Evolutionary conservation across 2,888 invertebrate species (phyloP).

Genomic region (Willowsia nigromaculata): DNA sequence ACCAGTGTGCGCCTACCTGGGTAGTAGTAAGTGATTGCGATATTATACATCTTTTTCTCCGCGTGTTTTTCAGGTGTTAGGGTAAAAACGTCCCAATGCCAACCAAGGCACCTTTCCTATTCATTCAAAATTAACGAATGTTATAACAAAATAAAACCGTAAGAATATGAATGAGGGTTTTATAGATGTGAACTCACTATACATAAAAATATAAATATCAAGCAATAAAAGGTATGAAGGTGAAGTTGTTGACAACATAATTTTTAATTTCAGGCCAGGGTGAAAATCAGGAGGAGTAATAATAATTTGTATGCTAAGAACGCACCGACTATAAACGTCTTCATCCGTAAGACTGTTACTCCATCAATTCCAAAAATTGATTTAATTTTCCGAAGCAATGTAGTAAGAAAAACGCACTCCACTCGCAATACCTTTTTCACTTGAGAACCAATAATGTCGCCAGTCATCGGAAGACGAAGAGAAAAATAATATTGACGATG

Average conservation of each 20-base stretch:
- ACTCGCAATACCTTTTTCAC: neutral
- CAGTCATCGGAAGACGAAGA: too few species aligned
- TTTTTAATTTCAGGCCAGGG: slow-evolving; percentile 34
- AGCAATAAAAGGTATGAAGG: neutral
- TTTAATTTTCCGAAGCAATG: slow-evolving; percentile 27
- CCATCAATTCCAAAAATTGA: neutral
- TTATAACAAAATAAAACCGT: neutral
- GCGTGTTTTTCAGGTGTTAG: neutral
- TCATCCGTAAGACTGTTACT: neutral
- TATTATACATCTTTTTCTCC: neutral
- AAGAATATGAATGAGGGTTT: neutral
- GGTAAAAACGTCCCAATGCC: neutral
- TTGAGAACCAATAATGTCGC: too few species aligned
- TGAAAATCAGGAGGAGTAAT: neutral
- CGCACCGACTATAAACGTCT: neutral
- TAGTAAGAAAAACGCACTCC: neutral
- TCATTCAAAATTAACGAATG: neutral
- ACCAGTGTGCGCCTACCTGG: neutral
- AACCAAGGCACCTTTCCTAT: neutral
- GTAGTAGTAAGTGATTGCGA: neutral
- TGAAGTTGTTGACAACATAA: slow-evolving; percentile 41
- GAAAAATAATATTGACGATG: too few species aligned
- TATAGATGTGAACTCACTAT: neutral
- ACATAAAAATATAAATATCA: too few species aligned
- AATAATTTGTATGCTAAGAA: neutral